Conservation (phyloP, 2,113 vertebrate genomes). For the Rutilus rutilus region DNA sequence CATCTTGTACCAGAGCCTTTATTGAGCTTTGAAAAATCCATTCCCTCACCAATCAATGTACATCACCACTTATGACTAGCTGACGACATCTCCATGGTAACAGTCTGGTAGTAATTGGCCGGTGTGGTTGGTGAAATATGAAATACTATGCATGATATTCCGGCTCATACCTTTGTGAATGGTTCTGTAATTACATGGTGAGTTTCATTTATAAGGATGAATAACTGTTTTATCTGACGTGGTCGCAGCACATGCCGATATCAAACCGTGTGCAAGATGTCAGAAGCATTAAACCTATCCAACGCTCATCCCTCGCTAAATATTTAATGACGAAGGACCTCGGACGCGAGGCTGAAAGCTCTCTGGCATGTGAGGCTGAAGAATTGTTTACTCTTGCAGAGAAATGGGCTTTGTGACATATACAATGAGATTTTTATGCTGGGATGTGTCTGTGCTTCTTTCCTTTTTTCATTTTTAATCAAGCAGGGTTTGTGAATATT, state of each 20-base stretch:
- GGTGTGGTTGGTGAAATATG: conserved; percentile 13
- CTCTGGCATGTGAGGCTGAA: conserved; percentile 25
- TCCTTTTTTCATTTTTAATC: neutral
- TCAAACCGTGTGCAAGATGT: conserved; percentile 70
- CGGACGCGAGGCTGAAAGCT: conserved; percentile 60
- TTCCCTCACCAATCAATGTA: conserved; percentile 43
- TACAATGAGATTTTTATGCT: neutral
- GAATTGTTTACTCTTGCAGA: conserved; percentile 41
- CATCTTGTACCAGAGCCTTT: conserved; percentile 20
- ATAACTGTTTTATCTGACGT: conserved; percentile 43
- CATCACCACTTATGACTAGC: conserved; percentile 48
- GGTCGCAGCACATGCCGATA: conserved; percentile 70
- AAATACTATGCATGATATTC: neutral
- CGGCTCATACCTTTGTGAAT: neutral
- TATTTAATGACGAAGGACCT: conserved; percentile 76
- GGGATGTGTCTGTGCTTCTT: neutral
- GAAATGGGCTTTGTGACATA: conserved; percentile 4
- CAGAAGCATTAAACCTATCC: conserved; percentile 72
- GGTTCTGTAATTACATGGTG: neutral
- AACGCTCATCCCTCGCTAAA: conserved; percentile 71
- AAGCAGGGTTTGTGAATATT: neutral
- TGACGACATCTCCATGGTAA: conserved; percentile 53
- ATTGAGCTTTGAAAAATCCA: conserved; percentile 48
- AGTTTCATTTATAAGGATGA: conserved; percentile 30
- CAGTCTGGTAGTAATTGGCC: conserved; percentile 12